These are phyloP conservation scores for Lithobates sylvaticus DNA, from an alignment of 2,797 vertebrate genomes.

Conservation along the genomic window DNA sequence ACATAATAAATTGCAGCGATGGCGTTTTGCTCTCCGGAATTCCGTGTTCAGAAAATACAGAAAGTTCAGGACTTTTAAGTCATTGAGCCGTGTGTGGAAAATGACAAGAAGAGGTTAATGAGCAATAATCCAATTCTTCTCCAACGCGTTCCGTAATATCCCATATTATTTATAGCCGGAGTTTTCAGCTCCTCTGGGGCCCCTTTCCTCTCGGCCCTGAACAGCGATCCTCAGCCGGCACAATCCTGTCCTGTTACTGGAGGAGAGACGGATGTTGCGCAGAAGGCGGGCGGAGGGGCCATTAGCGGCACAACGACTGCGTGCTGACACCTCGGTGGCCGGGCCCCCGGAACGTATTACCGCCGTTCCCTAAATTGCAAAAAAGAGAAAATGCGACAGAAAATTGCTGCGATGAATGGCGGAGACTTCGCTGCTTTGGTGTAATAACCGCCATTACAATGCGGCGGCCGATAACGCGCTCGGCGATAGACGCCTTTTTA, in stretches of 20 bases:
- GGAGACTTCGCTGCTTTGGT: constrained; percentile 49
- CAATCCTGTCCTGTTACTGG: neutral
- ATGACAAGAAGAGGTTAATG: no score
- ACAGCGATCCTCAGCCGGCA: neutral
- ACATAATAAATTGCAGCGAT: no score
- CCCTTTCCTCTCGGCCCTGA: neutral
- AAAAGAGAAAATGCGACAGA: constrained; percentile 43
- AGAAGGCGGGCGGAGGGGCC: neutral
- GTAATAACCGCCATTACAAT: constrained; percentile 55
- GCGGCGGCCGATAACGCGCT: constrained; percentile 8
- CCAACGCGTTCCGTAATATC: no score
- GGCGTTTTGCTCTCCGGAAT: no score
- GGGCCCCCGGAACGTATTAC: constrained; percentile 22
- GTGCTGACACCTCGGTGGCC: neutral
- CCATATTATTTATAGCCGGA: no score
- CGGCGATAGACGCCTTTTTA: constrained; percentile 28
- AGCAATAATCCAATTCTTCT: no score
- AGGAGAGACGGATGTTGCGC: neutral
- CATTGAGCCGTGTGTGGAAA: no score
- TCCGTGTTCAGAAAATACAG: no score
- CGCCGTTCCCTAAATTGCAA: constrained; percentile 19
- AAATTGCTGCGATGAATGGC: constrained; percentile 53
- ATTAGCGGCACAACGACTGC: constrained; percentile 23
- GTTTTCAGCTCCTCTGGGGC: no score
- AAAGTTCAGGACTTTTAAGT: no score